phyloP scores from a whole-genome alignment of 2,888 invertebrate species.

The Thera britannica region DNA sequence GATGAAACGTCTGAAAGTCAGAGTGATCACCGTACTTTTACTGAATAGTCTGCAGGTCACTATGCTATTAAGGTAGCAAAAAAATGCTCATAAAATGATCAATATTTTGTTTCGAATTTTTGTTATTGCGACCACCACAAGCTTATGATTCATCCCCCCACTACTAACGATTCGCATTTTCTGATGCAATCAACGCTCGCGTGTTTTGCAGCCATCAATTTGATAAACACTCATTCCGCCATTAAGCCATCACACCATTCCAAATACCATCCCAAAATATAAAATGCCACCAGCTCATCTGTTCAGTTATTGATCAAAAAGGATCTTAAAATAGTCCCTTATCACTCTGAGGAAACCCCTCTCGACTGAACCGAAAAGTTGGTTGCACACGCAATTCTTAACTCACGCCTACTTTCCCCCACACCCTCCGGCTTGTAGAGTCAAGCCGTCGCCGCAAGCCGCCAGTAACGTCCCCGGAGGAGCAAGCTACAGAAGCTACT shows the following conservation, averaged over 20 bases:
- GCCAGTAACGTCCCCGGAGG: slow-evolving; percentile 43
- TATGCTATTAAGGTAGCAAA: no score
- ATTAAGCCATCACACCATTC: neutral
- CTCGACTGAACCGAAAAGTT: neutral
- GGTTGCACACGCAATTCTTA: neutral
- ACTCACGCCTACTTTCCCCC: slow-evolving; percentile 2
- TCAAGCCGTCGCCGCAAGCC: slow-evolving; percentile 68
- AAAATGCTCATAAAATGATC: no score
- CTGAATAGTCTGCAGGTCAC: no score
- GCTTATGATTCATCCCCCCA: no score
- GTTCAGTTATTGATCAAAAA: neutral
- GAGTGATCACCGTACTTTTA: no score
- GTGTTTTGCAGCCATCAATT: no score
- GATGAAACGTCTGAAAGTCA: no score
- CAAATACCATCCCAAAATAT: neutral
- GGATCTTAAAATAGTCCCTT: no score
- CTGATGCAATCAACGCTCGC: no score
- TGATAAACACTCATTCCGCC: neutral
- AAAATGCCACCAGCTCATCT: neutral
- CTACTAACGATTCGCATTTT: neutral
- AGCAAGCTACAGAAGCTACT: slow-evolving; percentile 85
- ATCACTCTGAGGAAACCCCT: neutral
- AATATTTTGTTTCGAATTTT: no score
- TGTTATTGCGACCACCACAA: neutral
- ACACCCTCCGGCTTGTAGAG: slow-evolving; percentile 49